Percentiles rank a stretch among this genome's conserved stretches.
phyloP scores from a whole-genome alignment of 1,140 invertebrate genomes.

The Diplogasteroides magnus region DNA sequence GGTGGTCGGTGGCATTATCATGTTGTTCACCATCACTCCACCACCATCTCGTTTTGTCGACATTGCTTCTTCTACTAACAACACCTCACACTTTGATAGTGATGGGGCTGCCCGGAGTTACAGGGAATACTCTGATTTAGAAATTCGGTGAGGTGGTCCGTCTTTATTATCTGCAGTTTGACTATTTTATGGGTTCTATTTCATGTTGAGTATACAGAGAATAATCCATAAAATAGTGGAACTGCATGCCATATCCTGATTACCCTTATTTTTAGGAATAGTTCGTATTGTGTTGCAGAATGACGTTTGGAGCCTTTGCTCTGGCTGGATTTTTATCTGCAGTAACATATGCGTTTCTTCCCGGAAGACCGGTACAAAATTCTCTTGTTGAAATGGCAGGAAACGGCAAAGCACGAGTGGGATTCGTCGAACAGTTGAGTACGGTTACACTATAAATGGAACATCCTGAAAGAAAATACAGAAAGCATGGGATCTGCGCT shows the following conservation, averaged over 20 bases:
- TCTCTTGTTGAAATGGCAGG: conserved; percentile 22
- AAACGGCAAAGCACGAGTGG: conserved; percentile 3
- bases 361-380: conserved; percentile 12
- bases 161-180: too few relatives aligned
- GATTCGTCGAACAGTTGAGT: conserved; percentile 11
- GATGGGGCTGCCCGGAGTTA: not conserved
- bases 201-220: too few relatives aligned
- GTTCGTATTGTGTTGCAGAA: too few relatives aligned
- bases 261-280: too few relatives aligned
- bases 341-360: conserved; percentile 18
- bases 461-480: not conserved
- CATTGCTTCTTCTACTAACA: not conserved
- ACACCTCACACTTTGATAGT: too few relatives aligned
- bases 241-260: too few relatives aligned
- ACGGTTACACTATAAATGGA: not conserved
- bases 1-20: not conserved
- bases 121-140: not conserved
- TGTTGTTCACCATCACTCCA: not conserved
- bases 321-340: conserved; percentile 10
- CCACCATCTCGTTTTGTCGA: not conserved
- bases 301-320: conserved; percentile 26
- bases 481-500: not conserved
- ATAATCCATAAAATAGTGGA: too few relatives aligned
- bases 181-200: too few relatives aligned
- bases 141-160: too few relatives aligned